These are phyloP conservation scores for Sebastes miniatus DNA, from an alignment of 2,797 vertebrate species.

Conservation along the genomic window DNA sequence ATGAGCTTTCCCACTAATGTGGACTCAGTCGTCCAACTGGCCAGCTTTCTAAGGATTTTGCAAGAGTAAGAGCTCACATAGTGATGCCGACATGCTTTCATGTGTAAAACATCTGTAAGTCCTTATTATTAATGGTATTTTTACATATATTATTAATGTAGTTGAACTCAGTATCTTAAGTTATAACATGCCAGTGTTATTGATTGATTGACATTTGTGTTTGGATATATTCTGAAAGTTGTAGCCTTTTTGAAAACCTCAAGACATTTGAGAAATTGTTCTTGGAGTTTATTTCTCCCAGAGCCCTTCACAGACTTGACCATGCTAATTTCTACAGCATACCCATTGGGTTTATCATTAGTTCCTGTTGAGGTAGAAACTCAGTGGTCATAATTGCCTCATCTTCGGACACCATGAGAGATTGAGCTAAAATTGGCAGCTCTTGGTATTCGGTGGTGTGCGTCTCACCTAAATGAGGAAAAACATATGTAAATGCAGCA, in stretches of 20 bases:
- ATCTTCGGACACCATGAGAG: no score
- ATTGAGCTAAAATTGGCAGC: not conserved
- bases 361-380: not conserved
- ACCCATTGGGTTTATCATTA: not conserved
- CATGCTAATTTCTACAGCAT: not conserved
- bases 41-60: slow-evolving; percentile 71
- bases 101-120: slow-evolving; percentile 25
- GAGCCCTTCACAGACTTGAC: not conserved
- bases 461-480: not conserved
- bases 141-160: not conserved
- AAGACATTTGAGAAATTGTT: not conserved
- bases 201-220: not conserved
- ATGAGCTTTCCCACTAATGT: slow-evolving; percentile 76
- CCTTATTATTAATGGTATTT: not conserved
- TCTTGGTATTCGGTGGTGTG: not conserved
- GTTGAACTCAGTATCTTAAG: not conserved
- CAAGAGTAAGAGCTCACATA: slow-evolving; percentile 19
- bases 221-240: no score
- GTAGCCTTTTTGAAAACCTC: not conserved
- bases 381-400: not conserved
- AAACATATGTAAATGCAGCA: not conserved
- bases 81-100: slow-evolving; percentile 19
- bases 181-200: not conserved
- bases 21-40: slow-evolving; percentile 64
- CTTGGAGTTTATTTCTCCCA: not conserved